Base-by-base conservation (phyloP, 1,140 invertebrate species). In the Apocrypta bakeri region DNA sequence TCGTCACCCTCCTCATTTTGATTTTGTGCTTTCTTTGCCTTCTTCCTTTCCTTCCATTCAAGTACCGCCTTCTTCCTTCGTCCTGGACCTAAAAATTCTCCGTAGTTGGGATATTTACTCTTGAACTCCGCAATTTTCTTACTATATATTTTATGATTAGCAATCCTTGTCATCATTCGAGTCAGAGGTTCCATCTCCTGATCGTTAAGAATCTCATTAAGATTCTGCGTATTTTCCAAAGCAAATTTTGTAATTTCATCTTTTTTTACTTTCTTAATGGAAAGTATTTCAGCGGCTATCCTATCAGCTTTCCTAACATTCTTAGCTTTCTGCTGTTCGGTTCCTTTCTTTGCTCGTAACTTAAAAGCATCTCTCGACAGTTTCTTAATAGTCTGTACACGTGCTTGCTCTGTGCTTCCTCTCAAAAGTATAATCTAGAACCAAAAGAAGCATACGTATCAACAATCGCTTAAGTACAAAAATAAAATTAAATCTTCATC, bases 181-280 rank as follows among this genome's bases (percentile, higher is more conserved):
- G 81, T 85, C 11, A 56, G 78, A 9, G 81, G 64, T 63, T 86
- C 80, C 0, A 85, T 73, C 0, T 68, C 81, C 24, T 68, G 2
- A 81, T 90, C 84, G 29, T 84, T 66, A 29, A 90, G 84, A 71
- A 91, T 83, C 33, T 89, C 78, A 11, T 86, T 48, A 8, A 87
- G 25, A 1, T 63, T 71, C 73, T 80, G 84, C 0, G 40, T 85
- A 76, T 88, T 88, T 14, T 72, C 74, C 6, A 92, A 86, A 2
- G 84, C 89, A 85, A 88, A 92, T 86, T 84, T 90, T 0, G 89
- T 87, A 66, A 91, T 85, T 2, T 90, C 89, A 77, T 92, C 90
- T 1, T 90, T 87, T 73, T 90, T 89, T 1, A 91, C 76, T 14
- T 66, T 84, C 83, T 92, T 92, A 0, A 90, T 14, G 0, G 87